phyloP scores from a whole-genome alignment of 2,797 vertebrate genomes.

The Champsocephalus gunnari region DNA sequence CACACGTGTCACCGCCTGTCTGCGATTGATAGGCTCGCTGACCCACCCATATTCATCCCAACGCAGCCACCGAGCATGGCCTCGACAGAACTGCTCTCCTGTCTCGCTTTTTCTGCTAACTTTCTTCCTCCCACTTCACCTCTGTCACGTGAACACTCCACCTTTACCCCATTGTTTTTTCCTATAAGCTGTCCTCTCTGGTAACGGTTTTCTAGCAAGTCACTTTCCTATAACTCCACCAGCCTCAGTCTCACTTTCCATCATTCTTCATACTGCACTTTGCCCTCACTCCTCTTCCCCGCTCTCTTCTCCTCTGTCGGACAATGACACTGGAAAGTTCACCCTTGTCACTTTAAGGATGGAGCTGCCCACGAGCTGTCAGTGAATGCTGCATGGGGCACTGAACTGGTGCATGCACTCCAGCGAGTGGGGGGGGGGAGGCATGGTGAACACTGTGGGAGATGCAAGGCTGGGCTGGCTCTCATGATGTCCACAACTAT shows the following conservation, averaged over 20 bases:
- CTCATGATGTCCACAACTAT: conserved; percentile 2
- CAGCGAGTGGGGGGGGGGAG: conserved; percentile 50
- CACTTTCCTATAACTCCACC: conserved; percentile 23
- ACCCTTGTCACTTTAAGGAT: conserved; percentile 70
- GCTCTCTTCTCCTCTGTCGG: conserved; percentile 73
- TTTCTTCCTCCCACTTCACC: conserved; percentile 1
- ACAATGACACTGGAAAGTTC: conserved; percentile 77
- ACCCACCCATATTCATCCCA: conserved; percentile 34
- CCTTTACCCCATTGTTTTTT: neutral
- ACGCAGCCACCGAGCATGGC: conserved; percentile 58
- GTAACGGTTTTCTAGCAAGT: conserved; percentile 3
- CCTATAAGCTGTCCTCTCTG: conserved; percentile 8
- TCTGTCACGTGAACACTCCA: conserved; percentile 3
- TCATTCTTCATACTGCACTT: conserved; percentile 18
- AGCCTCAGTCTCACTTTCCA: conserved; percentile 11
- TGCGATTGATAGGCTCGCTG: conserved; percentile 36
- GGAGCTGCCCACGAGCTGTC: conserved; percentile 74
- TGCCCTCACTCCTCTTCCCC: conserved; percentile 36
- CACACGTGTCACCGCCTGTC: conserved; percentile 48
- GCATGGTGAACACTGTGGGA: conserved; percentile 77
- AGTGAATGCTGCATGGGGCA: conserved; percentile 87
- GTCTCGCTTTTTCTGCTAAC: conserved; percentile 29
- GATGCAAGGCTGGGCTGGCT: conserved; percentile 70
- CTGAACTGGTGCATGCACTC: conserved; percentile 84
- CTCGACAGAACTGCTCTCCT: conserved; percentile 42